These are phyloP conservation scores for Scrobipalpa costella DNA, from an alignment of 2,888 invertebrate genomes.

Conservation along the genomic window DNA sequence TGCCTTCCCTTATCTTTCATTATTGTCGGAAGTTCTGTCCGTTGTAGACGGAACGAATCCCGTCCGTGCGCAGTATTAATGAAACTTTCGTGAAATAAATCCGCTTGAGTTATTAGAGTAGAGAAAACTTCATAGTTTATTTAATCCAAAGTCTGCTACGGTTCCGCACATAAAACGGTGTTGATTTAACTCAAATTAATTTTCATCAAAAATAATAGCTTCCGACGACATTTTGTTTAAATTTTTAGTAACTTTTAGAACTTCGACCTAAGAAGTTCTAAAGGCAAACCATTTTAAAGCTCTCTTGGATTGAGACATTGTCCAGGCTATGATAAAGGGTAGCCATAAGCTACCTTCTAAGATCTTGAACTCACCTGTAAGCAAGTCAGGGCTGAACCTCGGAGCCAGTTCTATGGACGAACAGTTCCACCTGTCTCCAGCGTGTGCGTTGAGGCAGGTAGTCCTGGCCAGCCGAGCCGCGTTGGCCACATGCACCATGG, in stretches of 20 bases:
- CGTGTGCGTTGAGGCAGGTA: slow-evolving; percentile 87
- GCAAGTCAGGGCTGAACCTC: slow-evolving; percentile 87
- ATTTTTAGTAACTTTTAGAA: not conserved
- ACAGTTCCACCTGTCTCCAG: slow-evolving; percentile 91
- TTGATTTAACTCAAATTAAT: not conserved
- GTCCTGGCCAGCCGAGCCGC: slow-evolving; percentile 85
- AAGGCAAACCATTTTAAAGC: no score
- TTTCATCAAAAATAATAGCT: not conserved
- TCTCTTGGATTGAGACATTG: no score
- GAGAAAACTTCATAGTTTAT: slow-evolving; percentile 9
- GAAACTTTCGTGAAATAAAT: slow-evolving; percentile 41
- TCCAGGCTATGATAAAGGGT: no score
- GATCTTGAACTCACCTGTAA: slow-evolving; percentile 81
- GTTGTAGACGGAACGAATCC: slow-evolving; percentile 46
- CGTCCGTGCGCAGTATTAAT: slow-evolving; percentile 38
- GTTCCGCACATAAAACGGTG: slow-evolving; percentile 3
- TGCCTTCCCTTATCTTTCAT: slow-evolving; percentile 65
- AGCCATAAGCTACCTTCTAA: not conserved
- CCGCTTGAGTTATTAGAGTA: slow-evolving; percentile 30
- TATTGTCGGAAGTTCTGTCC: slow-evolving; percentile 59
- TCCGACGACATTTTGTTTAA: not conserved
- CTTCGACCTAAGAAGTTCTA: no score
- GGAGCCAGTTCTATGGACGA: slow-evolving; percentile 88
- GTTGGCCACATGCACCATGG: slow-evolving; percentile 88
- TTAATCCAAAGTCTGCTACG: slow-evolving; percentile 5